A percentile compares a stretch with the other conserved stretches of the same genome.
Conservation (phyloP, 2,888 invertebrate genomes). For the Lasioglossum calceatum region DNA sequence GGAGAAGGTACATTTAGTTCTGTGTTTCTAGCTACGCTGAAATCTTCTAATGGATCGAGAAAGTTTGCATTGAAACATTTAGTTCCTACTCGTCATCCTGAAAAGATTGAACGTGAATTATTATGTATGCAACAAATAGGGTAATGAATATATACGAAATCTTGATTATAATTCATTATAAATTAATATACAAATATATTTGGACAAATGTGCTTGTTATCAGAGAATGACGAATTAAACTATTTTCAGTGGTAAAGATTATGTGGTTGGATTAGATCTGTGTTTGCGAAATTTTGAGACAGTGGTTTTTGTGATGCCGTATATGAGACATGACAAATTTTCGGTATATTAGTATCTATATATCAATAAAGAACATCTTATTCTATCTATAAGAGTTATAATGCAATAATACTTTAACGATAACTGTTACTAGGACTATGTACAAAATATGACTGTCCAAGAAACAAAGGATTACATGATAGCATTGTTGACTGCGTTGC, state of each 20-base stretch:
- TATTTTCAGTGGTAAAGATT: constrained; percentile 89
- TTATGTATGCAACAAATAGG: constrained; percentile 92
- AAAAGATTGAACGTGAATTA: constrained; percentile 92
- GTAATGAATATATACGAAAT: constrained; percentile 82
- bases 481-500: constrained; percentile 91
- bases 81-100: constrained; percentile 94
- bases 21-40: constrained; percentile 91
- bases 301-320: constrained; percentile 95
- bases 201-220: not conserved
- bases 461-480: constrained; percentile 93
- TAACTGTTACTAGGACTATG: constrained; percentile 88
- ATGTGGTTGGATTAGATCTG: constrained; percentile 92
- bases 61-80: constrained; percentile 94
- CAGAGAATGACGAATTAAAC: not conserved
- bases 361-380: constrained; percentile 62
- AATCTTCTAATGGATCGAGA: constrained; percentile 85
- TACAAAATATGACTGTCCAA: constrained; percentile 88
- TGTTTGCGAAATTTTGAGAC: constrained; percentile 92
- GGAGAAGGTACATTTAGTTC: constrained; percentile 95
- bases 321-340: constrained; percentile 92
- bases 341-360: constrained; percentile 84
- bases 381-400: not conserved
- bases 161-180: not conserved
- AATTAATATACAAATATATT: not conserved
- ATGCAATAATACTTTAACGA: constrained; percentile 26